Percentiles rank a stretch among this genome's conserved stretches.
These are phyloP conservation scores for Castor canadensis DNA, from an alignment of 2,113 vertebrate species.

Conservation along the genomic window DNA sequence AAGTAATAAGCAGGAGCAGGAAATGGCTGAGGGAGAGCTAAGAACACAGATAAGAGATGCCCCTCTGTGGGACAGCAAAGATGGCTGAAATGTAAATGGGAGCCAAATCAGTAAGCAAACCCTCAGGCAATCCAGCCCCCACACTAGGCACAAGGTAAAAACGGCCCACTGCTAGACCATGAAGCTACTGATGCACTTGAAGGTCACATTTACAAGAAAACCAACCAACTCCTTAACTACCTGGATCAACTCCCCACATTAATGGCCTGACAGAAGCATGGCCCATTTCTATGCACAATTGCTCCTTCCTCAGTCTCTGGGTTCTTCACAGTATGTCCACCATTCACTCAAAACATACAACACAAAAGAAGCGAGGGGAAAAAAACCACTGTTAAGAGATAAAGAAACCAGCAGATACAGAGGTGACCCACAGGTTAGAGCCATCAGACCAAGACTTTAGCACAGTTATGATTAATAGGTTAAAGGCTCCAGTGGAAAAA, in stretches of 20 bases:
- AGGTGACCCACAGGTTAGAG: neutral
- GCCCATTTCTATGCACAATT: neutral
- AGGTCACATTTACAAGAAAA: neutral
- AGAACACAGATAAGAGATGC: neutral
- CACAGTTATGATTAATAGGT: neutral
- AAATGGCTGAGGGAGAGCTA: too few relatives aligned
- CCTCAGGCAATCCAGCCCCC: neutral
- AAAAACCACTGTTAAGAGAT: neutral
- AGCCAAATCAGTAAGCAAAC: neutral
- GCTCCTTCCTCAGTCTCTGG: neutral
- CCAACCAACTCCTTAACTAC: neutral
- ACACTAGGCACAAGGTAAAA: neutral
- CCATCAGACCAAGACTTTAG: neutral
- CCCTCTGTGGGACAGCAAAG: neutral
- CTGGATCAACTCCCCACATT: neutral
- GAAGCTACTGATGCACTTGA: neutral
- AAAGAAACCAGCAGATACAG: neutral
- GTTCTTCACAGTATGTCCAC: neutral
- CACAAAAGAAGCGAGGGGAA: neutral
- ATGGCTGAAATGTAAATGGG: neutral
- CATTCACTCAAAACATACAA: neutral
- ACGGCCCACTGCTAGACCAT: neutral
- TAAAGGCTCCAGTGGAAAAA: neutral
- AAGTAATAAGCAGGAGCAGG: neutral
- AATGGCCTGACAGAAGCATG: neutral